Percentiles rank a stretch among this genome's conserved stretches.
Conservation (phyloP, 1,140 invertebrate species). For the Conus ventricosus region DNA sequence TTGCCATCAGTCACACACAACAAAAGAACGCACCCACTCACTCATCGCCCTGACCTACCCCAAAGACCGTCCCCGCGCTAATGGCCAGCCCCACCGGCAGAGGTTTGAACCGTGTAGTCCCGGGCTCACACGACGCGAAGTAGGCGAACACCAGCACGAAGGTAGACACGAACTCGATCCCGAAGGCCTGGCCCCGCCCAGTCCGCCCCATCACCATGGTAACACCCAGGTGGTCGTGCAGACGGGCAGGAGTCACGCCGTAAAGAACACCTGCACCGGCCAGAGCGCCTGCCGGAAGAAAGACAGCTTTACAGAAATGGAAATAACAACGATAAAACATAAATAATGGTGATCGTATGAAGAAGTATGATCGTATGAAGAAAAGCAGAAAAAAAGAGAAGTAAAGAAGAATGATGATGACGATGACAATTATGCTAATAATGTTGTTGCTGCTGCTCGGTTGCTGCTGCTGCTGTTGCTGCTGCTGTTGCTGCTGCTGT, state of each 20-base stretch:
- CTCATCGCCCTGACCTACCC: slow-evolving; percentile 29
- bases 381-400: too few species aligned
- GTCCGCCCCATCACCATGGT: slow-evolving; percentile 50
- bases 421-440: too few species aligned
- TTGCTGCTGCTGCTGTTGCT: too few species aligned
- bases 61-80: slow-evolving; percentile 37
- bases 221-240: slow-evolving; percentile 44
- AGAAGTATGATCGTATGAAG: too few species aligned
- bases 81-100: slow-evolving; percentile 84
- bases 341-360: too few species aligned
- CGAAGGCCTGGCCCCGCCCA: slow-evolving; percentile 80
- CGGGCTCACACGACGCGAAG: slow-evolving; percentile 80
- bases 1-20: too few species aligned
- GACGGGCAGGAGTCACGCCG: slow-evolving; percentile 56
- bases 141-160: slow-evolving; percentile 91
- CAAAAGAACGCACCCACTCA: too few species aligned
- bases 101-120: slow-evolving; percentile 87
- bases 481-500: too few species aligned
- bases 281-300: slow-evolving; percentile 21
- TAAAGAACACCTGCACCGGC: slow-evolving; percentile 60
- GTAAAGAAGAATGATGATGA: too few species aligned
- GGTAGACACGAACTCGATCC: slow-evolving; percentile 89
- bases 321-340: too few species aligned
- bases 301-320: too few species aligned
- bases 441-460: too few species aligned